phyloP scores from a whole-genome alignment of 2,888 invertebrate species.

The Eupithecia dodoneata region DNA sequence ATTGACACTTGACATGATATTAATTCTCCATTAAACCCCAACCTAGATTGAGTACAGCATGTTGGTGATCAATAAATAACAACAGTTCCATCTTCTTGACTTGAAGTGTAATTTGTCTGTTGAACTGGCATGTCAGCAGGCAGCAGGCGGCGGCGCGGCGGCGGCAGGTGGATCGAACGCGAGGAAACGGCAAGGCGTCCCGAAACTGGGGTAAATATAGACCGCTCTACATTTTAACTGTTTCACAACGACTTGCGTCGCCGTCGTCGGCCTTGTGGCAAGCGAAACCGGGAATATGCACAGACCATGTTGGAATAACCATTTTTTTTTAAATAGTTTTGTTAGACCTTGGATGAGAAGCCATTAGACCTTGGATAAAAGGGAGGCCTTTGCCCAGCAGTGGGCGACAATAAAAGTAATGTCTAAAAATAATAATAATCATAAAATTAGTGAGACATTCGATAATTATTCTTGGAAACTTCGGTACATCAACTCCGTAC shows the following conservation, averaged over 20 bases:
- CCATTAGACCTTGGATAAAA: too few species aligned
- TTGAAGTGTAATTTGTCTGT: neutral
- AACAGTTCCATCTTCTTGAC: neutral
- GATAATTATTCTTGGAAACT: neutral
- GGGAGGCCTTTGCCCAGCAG: too few species aligned
- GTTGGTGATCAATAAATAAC: too few species aligned
- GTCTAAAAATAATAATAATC: too few species aligned
- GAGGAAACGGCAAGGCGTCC: constrained; percentile 47
- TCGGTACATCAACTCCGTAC: neutral
- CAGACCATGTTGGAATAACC: constrained; percentile 10
- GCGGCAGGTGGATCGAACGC: constrained; percentile 53
- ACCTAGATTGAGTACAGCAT: too few species aligned
- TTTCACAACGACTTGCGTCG: constrained; percentile 69
- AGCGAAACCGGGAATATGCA: constrained; percentile 14
- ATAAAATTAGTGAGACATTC: neutral
- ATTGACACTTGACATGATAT: too few species aligned
- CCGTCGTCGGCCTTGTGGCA: constrained; percentile 63
- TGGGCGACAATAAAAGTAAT: too few species aligned
- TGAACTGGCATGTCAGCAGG: constrained; percentile 9
- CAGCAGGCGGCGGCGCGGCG: constrained; percentile 57
- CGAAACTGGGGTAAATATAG: constrained; percentile 67
- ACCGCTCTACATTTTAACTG: constrained; percentile 69
- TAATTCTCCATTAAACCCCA: too few species aligned
- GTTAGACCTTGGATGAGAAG: too few species aligned
- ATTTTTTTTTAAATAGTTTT: neutral